Evolutionary conservation across 2,888 invertebrate genomes (phyloP).

Genomic region (Drosophila stalkeri): DNA sequence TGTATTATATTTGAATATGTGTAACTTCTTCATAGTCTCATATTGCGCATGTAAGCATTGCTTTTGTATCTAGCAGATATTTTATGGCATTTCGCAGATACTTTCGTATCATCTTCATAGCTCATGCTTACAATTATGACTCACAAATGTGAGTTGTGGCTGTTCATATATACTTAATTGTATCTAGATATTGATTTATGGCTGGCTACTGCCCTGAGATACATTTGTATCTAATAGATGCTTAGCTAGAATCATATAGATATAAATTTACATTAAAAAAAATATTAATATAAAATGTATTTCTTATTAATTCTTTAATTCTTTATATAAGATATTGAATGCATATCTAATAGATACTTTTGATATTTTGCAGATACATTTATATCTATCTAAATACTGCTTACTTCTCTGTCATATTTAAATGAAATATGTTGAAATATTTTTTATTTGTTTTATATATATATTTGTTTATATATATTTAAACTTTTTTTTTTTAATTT

Average conservation of each 20-base stretch:
- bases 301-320: no score
- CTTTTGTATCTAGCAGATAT: not conserved
- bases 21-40: no score
- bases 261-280: no score
- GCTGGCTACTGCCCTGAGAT: not conserved
- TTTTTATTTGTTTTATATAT: not conserved
- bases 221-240: not conserved
- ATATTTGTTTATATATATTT: no score
- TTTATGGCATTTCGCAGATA: not conserved
- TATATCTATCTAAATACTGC: not conserved
- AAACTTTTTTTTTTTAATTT: no score
- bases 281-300: no score
- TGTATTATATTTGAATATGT: no score
- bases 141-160: not conserved
- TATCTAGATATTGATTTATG: no score
- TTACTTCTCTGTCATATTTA: not conserved
- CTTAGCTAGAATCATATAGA: no score
- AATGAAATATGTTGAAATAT: not conserved
- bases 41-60: no score
- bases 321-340: not conserved
- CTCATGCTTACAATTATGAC: not conserved
- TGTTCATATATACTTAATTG: not conserved
- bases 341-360: not conserved
- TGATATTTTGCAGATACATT: not conserved
- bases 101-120: not conserved